Percentiles rank a stretch among this genome's conserved stretches.
Conservation (phyloP, 2,113 vertebrate genomes). For the Pontoporia blainvillei region DNA sequence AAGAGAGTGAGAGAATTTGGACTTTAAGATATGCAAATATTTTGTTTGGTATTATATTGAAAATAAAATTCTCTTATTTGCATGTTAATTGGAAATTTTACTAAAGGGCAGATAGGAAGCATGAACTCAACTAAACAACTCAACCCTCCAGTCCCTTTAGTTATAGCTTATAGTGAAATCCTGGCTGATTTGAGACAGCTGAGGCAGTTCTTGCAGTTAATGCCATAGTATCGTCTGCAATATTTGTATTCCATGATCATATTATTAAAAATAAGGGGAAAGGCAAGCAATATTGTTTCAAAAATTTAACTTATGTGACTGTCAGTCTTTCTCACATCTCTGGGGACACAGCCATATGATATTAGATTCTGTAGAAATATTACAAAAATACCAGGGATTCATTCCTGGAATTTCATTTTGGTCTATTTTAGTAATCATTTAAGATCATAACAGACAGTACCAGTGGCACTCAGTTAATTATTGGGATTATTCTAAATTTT, state of each 20-base stretch:
- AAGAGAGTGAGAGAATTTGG: neutral
- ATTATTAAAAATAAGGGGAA: conserved; percentile 21
- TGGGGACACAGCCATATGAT: neutral
- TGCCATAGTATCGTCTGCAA: neutral
- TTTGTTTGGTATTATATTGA: neutral
- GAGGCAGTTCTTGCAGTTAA: neutral
- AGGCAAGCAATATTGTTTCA: neutral
- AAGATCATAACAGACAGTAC: neutral
- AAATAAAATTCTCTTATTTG: neutral
- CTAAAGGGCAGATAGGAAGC: neutral
- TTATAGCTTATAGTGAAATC: neutral
- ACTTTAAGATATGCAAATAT: neutral
- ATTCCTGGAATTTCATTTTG: neutral
- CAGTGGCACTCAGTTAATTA: neutral
- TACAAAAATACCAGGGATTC: neutral
- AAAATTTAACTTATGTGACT: neutral
- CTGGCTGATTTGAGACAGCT: neutral
- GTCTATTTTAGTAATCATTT: neutral
- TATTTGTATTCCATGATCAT: neutral
- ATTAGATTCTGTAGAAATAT: conserved; percentile 15
- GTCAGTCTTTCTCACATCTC: neutral
- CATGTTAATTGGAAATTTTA: neutral
- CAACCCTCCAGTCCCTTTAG: neutral
- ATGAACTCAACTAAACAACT: neutral
- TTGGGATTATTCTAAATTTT: neutral